These are phyloP conservation scores for Pseudomyrmex flavicornis DNA, from an alignment of 1,140 invertebrate species.

Conservation along the genomic window DNA sequence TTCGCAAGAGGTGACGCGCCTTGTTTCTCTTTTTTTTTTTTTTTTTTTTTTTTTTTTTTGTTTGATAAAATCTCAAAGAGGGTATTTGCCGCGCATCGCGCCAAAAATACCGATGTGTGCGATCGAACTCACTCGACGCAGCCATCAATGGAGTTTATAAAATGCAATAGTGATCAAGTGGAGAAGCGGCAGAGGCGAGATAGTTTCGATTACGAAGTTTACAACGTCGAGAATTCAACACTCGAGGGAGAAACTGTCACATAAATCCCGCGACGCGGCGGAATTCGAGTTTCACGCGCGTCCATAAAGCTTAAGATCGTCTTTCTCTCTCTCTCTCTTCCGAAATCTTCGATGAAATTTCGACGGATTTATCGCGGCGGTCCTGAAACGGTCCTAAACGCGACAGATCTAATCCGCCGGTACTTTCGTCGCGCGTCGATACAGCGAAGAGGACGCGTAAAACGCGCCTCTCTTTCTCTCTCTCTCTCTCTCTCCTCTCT, in stretches of 20 bases:
- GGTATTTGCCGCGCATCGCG: too few relatives aligned
- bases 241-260: slow-evolving; percentile 37
- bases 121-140: neutral
- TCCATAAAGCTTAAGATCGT: slow-evolving; percentile 61
- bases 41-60: neutral
- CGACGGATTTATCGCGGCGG: slow-evolving; percentile 47
- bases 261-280: slow-evolving; percentile 27
- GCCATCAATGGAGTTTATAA: slow-evolving; percentile 5
- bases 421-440: slow-evolving; percentile 42
- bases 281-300: slow-evolving; percentile 41
- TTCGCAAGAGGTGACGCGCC: neutral
- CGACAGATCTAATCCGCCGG: slow-evolving; percentile 50
- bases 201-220: slow-evolving; percentile 17
- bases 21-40: neutral
- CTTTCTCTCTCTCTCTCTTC: neutral
- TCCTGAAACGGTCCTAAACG: slow-evolving; percentile 28
- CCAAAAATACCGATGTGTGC: neutral
- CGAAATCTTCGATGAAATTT: slow-evolving; percentile 58
- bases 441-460: slow-evolving; percentile 22
- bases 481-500: neutral
- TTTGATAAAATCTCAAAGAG: too few relatives aligned
- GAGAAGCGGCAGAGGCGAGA: neutral
- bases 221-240: slow-evolving; percentile 35
- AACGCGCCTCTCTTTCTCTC: neutral
- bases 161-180: slow-evolving; percentile 11